Evolutionary conservation across 2,113 vertebrate genomes (phyloP).

Genomic region (Cettia cetti): DNA sequence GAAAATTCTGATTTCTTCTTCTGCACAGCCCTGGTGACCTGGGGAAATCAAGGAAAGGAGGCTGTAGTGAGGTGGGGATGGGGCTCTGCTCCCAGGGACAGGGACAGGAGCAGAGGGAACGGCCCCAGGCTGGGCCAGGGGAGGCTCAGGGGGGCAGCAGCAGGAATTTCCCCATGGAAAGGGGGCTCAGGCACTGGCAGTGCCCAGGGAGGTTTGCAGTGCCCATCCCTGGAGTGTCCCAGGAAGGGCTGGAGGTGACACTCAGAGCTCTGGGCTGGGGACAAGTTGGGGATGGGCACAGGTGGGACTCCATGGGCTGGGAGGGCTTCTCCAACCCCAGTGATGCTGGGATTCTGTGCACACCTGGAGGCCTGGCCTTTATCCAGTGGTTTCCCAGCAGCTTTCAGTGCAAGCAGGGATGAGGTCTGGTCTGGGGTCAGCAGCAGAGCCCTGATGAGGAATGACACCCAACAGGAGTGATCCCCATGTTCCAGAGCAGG

Average conservation of each 20-base stretch:
- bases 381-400: not conserved
- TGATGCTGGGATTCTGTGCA: not conserved
- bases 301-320: fast-evolving
- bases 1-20: not conserved
- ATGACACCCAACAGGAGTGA: not conserved
- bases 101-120: not conserved
- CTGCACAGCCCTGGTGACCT: not conserved
- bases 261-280: not conserved
- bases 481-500: not conserved
- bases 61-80: fast-evolving
- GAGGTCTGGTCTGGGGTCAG: not conserved
- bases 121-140: not conserved
- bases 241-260: not conserved
- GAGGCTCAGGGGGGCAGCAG: not conserved
- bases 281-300: not conserved
- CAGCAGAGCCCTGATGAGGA: not conserved
- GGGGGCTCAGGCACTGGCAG: not conserved
- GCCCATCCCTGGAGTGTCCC: not conserved
- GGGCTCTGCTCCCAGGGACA: not conserved
- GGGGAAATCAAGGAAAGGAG: not conserved
- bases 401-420: not conserved
- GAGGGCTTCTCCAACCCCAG: not conserved
- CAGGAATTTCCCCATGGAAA: not conserved
- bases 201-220: not conserved
- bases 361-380: not conserved